phyloP scores from a whole-genome alignment of 2,113 vertebrate genomes.

The Dipodomys ordii region DNA sequence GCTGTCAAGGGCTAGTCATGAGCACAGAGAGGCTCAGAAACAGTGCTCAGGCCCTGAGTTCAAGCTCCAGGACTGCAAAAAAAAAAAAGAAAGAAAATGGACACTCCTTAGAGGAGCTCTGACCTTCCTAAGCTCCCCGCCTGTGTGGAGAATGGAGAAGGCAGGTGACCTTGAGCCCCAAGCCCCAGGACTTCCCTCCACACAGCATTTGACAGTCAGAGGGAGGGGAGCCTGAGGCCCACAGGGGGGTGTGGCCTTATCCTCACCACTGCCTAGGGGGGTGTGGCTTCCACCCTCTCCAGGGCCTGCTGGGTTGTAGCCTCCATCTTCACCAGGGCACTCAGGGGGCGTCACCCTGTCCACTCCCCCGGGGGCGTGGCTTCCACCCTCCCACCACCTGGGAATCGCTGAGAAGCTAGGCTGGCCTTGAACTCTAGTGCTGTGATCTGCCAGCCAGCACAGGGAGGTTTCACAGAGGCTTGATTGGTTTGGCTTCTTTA shows the following conservation, averaged over 20 bases:
- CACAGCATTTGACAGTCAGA: not conserved
- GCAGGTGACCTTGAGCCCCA: not conserved
- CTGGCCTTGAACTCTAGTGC: not conserved
- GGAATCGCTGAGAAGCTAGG: not conserved
- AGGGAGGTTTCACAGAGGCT: not conserved
- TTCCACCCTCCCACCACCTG: fast-evolving
- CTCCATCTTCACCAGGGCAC: too few species aligned
- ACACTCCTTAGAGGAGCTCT: not conserved
- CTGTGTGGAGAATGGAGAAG: not conserved
- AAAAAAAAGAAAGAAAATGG: not conserved
- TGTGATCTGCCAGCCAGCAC: not conserved
- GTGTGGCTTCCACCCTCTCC: too few species aligned
- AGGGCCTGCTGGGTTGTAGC: too few species aligned
- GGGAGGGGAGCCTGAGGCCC: too few species aligned
- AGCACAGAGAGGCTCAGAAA: too few species aligned
- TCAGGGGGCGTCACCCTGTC: too few species aligned
- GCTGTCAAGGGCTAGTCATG: too few species aligned
- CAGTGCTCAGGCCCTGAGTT: too few species aligned
- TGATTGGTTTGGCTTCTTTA: not conserved
- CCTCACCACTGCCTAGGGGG: too few species aligned
- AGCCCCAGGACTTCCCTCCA: not conserved
- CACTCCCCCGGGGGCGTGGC: too few species aligned
- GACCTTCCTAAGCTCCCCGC: fast-evolving
- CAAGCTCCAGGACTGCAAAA: too few species aligned
- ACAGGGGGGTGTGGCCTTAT: too few species aligned